Evolutionary conservation across 2,888 invertebrate species (phyloP), one percentile per base, ranked within the genome.

Genomic region (Epistrophella euchroma): DNA sequence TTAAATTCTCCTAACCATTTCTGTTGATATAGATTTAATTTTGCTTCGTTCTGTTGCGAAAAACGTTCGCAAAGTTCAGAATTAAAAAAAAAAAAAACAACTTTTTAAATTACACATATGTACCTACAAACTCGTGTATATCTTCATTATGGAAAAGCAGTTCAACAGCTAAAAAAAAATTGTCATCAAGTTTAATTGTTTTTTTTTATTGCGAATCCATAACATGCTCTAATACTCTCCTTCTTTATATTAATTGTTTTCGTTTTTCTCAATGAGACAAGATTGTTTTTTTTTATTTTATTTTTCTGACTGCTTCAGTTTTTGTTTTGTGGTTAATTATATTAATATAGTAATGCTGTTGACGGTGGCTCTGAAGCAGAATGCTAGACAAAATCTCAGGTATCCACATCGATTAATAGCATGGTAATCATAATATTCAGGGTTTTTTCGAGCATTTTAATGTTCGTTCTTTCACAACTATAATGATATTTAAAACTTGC

Each of bases 241-340:
- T n/a, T n/a, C n/a, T n/a, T 4, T 56, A 56, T 77, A n/a, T 66
- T 66, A 73, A 45, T 56, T 60, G 52, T 60, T 73, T 77, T 73
- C 55, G 68, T 56, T 58, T 83, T 78, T 68, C 83, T 83, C 82
- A 83, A 83, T 83, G 78, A 73, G 68, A 83, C 73, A 43, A 64
- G 62, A n/a, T n/a, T n/a, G n/a, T n/a, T n/a, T n/a, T 73, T 68
- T 76, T 47, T 58, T 47, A 13, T 37, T 56, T 45, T 15, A n/a
- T 37, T 55, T 58, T 40, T 13, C 22, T 50, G 32, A 47, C 28
- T 50, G 25, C 17, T 22, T 60, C 9, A 13, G 0, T n/a, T 50
- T 22, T 52, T 50, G 37, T 50, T 55, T 43, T 55, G 58, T 45
- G 45, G 45, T 58, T 58, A 47, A 70, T 40, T 25, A 76, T 32